Evolutionary conservation across 1,140 invertebrate species (phyloP), one percentile per base, ranked within the genome.

Genomic region (Lordiphosa mommai): DNA sequence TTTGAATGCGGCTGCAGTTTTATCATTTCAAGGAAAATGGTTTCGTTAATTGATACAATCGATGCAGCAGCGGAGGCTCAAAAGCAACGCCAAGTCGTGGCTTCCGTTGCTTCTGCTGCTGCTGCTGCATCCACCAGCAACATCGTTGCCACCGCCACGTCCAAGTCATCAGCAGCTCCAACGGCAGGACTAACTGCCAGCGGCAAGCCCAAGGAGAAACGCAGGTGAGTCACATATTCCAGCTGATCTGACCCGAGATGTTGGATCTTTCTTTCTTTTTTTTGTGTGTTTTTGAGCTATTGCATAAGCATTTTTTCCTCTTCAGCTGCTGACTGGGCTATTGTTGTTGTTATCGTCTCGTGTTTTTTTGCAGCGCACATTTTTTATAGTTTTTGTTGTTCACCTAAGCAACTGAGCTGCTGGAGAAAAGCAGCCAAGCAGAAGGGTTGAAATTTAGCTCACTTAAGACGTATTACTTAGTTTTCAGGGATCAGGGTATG

Each of bases 121-220:
- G 60, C 30, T 57, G 59, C 48, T 14, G 67, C 49, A 41, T 61
- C 63, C 17, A 7, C 23, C 4, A 51, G 32, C 16, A 41, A 8
- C 14, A 44, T 1, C 56, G 32, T 20, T 13, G n/a, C 34, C 13
- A 14, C 58, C 27, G 10, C 66, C 2, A 6, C 49, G 8, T 7
- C 59, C 13, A 14, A 32, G 14, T 36, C 46, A 37, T 61, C 65
- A n/a, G n/a, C n/a, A n/a, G n/a, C n/a, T n/a, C n/a, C n/a, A n/a
- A n/a, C n/a, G n/a, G n/a, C n/a, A 14, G 59, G 67, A 32, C 47
- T 67, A 36, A 88, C 85, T 38, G 85, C 86, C 53, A 87, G 67
- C 43, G 86, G 86, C 7, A 88, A 88, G 40, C 86, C 86, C 17
- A 88, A 87, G 64, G 86, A 88, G 68, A 88, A 88, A 72, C 65